A percentile compares a stretch with the other conserved stretches of the same genome.
phyloP scores from a whole-genome alignment of 2,113 vertebrate species.

The Calidris pygmaea region DNA sequence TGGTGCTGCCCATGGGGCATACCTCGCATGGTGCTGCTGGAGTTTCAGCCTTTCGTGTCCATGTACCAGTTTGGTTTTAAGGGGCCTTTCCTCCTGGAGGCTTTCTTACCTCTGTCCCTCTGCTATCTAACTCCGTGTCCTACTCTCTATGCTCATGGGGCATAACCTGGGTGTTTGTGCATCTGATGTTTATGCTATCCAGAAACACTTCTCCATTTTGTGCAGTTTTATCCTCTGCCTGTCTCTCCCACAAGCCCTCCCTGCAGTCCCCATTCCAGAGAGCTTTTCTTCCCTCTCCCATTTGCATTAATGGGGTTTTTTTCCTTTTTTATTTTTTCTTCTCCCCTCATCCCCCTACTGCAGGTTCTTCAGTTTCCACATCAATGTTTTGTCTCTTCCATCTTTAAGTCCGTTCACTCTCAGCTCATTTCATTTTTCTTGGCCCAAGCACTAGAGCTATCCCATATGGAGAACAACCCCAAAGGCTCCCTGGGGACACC shows the following conservation, averaged over 20 bases:
- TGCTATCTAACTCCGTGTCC: neutral
- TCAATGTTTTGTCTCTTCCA: neutral
- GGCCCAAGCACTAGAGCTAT: neutral
- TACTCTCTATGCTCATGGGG: neutral
- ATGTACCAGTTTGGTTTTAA: neutral
- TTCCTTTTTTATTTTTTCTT: neutral
- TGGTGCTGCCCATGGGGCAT: neutral
- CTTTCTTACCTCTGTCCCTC: neutral
- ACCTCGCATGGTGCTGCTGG: fast-evolving
- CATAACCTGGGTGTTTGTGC: neutral
- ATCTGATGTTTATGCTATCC: neutral
- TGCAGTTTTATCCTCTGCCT: neutral
- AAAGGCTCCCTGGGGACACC: fast-evolving
- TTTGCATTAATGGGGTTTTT: neutral
- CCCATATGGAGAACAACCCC: neutral
- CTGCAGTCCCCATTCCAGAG: neutral
- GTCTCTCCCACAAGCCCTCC: neutral
- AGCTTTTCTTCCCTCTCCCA: neutral
- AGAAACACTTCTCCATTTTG: neutral
- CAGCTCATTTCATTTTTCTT: neutral
- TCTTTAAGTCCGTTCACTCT: neutral
- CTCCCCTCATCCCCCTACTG: neutral
- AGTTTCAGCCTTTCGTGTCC: neutral
- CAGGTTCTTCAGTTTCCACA: neutral
- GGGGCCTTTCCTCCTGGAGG: neutral